Evolutionary conservation across 2,888 invertebrate species (phyloP), one percentile per base, ranked within the genome.

Genomic region (Diogma glabrata): DNA sequence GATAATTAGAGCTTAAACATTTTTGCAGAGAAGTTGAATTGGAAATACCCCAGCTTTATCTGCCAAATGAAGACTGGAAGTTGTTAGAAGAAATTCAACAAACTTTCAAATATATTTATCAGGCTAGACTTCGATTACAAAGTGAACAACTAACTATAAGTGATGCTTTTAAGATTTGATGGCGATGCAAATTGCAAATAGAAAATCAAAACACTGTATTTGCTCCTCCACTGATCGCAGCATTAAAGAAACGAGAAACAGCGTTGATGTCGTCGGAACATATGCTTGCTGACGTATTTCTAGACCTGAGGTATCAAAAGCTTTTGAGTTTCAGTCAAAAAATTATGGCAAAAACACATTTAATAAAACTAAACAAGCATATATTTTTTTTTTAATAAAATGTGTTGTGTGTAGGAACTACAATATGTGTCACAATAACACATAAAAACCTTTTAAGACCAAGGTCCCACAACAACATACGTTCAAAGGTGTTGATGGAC

Each of bases 121-220:
- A 3, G 40, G 40, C 40, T 40, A 19, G 19, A 40, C 19, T 40
- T 40, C 19, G 40, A 10, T 40, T 40, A 17, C 19, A 40, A 40
- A 40, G 40, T 40, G 40, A 40, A 6, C 40, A 40, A 40, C 20
- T 40, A 40, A 40, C 40, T 40, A 40, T 17, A 19, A 19, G 40
- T 40, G 19, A 40, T 40, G 40, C 40, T 40, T 40, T 19, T 40
- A 12, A 20, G 19, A 40, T 40, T 40, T 40, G 40, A 12, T 19
- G 19, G 12, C 40, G 19, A 19, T 40, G 19, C 40, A 40, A 40
- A 19, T 40, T 40, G 20, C 40, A 40, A 40, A 40, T 40, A 20
- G 8, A 40, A 40, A 40, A 9, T 20, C 40, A 40, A 22, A 43
- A 43, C 8, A 20, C 22, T 23, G 23, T 43, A 22, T 43, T 43